Conservation (phyloP, 2,888 invertebrate genomes). For the Drosophila peninsularis region DNA sequence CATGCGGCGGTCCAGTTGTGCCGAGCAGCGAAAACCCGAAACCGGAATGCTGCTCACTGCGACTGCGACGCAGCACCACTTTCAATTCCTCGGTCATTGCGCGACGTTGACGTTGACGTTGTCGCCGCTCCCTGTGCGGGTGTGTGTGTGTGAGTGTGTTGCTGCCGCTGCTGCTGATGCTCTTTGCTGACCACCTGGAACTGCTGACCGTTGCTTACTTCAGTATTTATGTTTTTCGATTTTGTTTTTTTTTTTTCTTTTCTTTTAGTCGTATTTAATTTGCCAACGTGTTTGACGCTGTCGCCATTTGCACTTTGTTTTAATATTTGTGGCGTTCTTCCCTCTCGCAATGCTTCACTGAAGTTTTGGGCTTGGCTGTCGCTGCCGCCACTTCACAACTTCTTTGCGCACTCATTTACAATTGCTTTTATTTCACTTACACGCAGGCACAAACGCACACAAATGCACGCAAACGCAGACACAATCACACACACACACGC, state of each 20-base stretch:
- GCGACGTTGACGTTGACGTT: conserved; percentile 59
- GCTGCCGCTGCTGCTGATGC: conserved; percentile 16
- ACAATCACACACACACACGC: conserved; percentile 13
- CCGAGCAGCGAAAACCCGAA: conserved; percentile 96
- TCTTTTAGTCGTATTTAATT: conserved; percentile 39
- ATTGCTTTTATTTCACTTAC: conserved; percentile 65
- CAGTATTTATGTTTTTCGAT: conserved; percentile 42
- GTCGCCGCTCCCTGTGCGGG: conserved; percentile 56
- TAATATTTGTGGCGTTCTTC: conserved; percentile 43
- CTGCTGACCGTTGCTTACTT: conserved; percentile 46
- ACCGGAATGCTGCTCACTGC: conserved; percentile 92
- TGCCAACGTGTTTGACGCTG: conserved; percentile 50
- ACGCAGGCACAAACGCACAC: conserved; percentile 49
- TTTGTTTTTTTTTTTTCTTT: neutral
- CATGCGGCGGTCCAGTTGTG: conserved; percentile 95
- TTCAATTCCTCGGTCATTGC: conserved; percentile 92
- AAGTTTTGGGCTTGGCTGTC: conserved; percentile 82
- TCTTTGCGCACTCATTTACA: conserved; percentile 67
- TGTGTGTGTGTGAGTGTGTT: conserved; percentile 31
- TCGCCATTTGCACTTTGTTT: conserved; percentile 63
- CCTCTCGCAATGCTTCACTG: conserved; percentile 73
- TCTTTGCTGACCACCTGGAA: conserved; percentile 59
- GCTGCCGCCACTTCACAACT: conserved; percentile 54
- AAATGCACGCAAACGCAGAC: conserved; percentile 31
- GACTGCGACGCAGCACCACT: conserved; percentile 93